These are phyloP conservation scores for Drosophila ficusphila DNA, from an alignment of 1,140 invertebrate genomes.

Conservation along the genomic window DNA sequence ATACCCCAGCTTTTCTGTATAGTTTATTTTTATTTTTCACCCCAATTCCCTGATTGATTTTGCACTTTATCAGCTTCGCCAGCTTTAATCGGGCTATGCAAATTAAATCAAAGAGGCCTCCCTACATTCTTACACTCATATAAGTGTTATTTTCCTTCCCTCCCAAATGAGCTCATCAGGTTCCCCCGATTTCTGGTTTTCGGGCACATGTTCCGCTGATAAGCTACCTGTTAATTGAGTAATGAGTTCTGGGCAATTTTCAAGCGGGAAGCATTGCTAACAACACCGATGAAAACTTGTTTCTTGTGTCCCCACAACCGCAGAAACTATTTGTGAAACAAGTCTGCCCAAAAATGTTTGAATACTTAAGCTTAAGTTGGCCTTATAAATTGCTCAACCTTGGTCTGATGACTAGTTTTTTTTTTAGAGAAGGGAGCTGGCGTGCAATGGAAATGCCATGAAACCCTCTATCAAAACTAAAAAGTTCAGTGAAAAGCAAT, in stretches of 20 bases:
- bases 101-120: slow-evolving; percentile 28
- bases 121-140: neutral
- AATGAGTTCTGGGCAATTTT: slow-evolving; percentile 41
- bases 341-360: slow-evolving; percentile 41
- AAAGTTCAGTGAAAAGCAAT: neutral
- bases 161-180: slow-evolving; percentile 63
- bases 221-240: slow-evolving; percentile 69
- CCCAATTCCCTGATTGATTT: slow-evolving; percentile 67
- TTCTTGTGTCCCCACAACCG: slow-evolving; percentile 21
- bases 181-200: slow-evolving; percentile 10
- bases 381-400: slow-evolving; percentile 54
- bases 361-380: slow-evolving; percentile 41
- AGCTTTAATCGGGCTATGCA: slow-evolving; percentile 48
- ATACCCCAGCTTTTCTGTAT: slow-evolving; percentile 9
- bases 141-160: slow-evolving; percentile 21
- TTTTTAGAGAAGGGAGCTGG: slow-evolving; percentile 23
- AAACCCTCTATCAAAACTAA: neutral
- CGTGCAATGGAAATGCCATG: slow-evolving; percentile 11
- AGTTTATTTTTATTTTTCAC: slow-evolving; percentile 65
- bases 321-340: slow-evolving; percentile 30
- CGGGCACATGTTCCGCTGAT: slow-evolving; percentile 52
- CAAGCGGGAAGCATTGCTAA: slow-evolving; percentile 22
- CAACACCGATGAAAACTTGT: slow-evolving; percentile 51
- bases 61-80: slow-evolving; percentile 77
- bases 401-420: slow-evolving; percentile 41